phyloP scores from a whole-genome alignment of 2,797 vertebrate species.

The Glyptemys insculpta region DNA sequence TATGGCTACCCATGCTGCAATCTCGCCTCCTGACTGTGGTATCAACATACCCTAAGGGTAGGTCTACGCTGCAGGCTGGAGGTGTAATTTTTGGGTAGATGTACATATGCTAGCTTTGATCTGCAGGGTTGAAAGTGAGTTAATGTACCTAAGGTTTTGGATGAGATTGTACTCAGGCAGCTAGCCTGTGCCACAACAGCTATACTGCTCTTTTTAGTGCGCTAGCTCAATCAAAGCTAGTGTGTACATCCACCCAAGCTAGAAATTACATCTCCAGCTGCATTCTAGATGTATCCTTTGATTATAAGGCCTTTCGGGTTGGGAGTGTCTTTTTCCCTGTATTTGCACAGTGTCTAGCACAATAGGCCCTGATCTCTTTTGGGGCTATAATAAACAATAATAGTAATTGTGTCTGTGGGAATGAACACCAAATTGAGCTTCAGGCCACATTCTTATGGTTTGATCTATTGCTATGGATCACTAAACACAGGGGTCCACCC shows the following conservation, averaged over 20 bases:
- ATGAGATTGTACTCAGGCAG: background rate
- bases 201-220: background rate
- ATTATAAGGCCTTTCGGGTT: constrained; percentile 12
- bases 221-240: background rate
- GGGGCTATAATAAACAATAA: background rate
- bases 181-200: background rate
- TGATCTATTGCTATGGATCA: background rate
- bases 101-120: background rate
- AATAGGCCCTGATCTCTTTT: background rate
- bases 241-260: background rate
- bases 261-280: background rate
- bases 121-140: background rate
- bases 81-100: background rate
- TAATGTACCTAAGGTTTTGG: background rate
- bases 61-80: background rate
- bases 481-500: background rate
- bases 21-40: background rate
- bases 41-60: background rate
- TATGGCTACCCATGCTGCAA: background rate
- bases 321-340: background rate
- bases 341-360: background rate
- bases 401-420: background rate
- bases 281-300: background rate
- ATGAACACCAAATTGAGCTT: background rate
- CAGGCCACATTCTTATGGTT: background rate